Evolutionary conservation across 2,888 invertebrate genomes (phyloP), one percentile per base, ranked within the genome.

Genomic region (Brachylomia viminalis): DNA sequence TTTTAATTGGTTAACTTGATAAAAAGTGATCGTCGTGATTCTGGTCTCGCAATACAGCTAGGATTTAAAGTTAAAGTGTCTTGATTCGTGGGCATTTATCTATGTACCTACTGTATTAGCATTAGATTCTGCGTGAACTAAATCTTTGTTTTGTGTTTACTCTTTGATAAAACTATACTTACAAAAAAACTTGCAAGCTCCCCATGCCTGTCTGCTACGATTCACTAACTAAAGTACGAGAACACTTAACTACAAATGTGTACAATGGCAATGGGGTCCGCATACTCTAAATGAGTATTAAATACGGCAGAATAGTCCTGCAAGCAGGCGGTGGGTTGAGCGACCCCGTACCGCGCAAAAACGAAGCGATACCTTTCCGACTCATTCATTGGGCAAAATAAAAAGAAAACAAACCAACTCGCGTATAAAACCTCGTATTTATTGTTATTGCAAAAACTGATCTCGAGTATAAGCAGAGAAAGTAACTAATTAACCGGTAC

Each of bases 331-430:
- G 71, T 72, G 84, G 80, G 91, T 90, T 93, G 87, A 90, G 81
- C 86, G 92, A 90, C 92, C 92, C 65, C 82, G 70, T 67, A n/a
- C 70, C 83, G 86, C 86, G 87, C 83, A 74, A 85, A 85, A 85
- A 79, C 83, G 75, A 83, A 80, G 79, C 74, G 65, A 73, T 79
- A 77, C 78, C 80, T 83, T 90, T 88, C 85, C 82, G 83, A 89
- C 84, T 88, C 88, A 88, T 88, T 90, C 83, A 88, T 82, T 84
- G 83, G 74, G 83, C 80, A 80, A 86, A 86, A 86, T 73, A 86
- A 87, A 84, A 86, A 72, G 73, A 80, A 87, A 87, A 80, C 76
- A 78, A 69, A 74, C 33, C 33, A 42, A 33, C 61, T 42, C 52
- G 66, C 33, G 54, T 75, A 80, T 80, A 49, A 76, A 87, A 81